Conservation (phyloP, 2,113 vertebrate species). For the Alouatta palliata region DNA sequence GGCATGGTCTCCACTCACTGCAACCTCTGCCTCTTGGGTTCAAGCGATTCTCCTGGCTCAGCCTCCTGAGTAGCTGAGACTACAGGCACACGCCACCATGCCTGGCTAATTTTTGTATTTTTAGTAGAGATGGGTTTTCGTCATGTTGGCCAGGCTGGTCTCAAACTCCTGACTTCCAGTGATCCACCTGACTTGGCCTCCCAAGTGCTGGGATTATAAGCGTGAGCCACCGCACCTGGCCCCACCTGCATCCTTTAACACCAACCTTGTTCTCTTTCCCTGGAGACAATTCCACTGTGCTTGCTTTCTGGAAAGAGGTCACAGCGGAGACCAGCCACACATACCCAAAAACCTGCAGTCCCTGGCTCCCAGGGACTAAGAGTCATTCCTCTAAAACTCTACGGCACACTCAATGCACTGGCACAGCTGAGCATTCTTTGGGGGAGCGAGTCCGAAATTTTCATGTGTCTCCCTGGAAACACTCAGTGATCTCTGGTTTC, state of each 20-base stretch:
- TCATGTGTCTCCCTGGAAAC: not conserved
- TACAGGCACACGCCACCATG: accelerated
- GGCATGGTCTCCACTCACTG: too few species aligned
- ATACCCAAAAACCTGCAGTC: not conserved
- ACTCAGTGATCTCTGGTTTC: not conserved
- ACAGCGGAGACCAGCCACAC: not conserved
- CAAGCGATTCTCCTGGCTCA: too few species aligned
- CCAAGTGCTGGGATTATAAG: too few species aligned
- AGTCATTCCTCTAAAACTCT: not conserved
- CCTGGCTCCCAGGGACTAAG: not conserved
- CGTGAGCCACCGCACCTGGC: not conserved
- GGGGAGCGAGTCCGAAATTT: not conserved
- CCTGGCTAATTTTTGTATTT: too few species aligned
- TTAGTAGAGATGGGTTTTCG: too few species aligned
- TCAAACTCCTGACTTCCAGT: too few species aligned
- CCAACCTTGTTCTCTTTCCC: not conserved
- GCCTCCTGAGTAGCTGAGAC: too few species aligned
- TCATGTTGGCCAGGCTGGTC: too few species aligned
- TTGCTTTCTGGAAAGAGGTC: not conserved
- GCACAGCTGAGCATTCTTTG: not conserved
- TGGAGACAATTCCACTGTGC: not conserved
- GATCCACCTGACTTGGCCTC: too few species aligned
- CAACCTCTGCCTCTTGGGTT: too few species aligned
- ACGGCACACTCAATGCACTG: not conserved
- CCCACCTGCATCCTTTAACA: not conserved